phyloP scores from a whole-genome alignment of 2,888 invertebrate species.

The Tribolium freemani region DNA sequence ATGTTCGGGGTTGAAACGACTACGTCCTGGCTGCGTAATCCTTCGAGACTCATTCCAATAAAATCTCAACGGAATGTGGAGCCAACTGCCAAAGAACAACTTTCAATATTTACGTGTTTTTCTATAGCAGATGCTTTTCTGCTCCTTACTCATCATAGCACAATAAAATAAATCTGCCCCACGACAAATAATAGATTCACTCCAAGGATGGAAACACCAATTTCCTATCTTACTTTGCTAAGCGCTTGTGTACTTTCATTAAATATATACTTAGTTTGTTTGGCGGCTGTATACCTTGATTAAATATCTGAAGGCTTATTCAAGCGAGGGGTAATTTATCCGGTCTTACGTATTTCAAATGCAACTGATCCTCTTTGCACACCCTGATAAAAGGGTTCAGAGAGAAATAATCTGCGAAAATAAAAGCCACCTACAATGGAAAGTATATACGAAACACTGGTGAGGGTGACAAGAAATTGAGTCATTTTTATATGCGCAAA shows the following conservation, averaged over 20 bases:
- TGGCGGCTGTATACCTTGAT: background rate
- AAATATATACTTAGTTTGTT: background rate
- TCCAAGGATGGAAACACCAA: background rate
- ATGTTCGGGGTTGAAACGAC: slow-evolving; percentile 40
- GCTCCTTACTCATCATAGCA: background rate
- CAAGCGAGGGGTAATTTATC: background rate
- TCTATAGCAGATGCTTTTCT: slow-evolving; percentile 11
- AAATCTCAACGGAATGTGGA: slow-evolving; percentile 38
- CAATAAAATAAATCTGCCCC: slow-evolving; percentile 14
- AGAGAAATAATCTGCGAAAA: background rate
- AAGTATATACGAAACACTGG: background rate
- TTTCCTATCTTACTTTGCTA: background rate
- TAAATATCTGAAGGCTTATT: background rate
- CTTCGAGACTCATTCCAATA: slow-evolving; percentile 36
- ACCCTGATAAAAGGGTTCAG: background rate
- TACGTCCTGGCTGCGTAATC: slow-evolving; percentile 21
- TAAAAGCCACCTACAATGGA: background rate
- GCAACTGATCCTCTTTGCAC: background rate
- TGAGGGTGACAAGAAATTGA: background rate
- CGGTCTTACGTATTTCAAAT: background rate
- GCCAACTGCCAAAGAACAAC: slow-evolving; percentile 34
- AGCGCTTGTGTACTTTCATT: background rate
- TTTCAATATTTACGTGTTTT: slow-evolving; percentile 33
- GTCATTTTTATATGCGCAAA: background rate
- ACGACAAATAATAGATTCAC: background rate